A percentile compares a stretch with the other conserved stretches of the same genome.
phyloP scores from a whole-genome alignment of 2,113 vertebrate species.

The Lepus europaeus region DNA sequence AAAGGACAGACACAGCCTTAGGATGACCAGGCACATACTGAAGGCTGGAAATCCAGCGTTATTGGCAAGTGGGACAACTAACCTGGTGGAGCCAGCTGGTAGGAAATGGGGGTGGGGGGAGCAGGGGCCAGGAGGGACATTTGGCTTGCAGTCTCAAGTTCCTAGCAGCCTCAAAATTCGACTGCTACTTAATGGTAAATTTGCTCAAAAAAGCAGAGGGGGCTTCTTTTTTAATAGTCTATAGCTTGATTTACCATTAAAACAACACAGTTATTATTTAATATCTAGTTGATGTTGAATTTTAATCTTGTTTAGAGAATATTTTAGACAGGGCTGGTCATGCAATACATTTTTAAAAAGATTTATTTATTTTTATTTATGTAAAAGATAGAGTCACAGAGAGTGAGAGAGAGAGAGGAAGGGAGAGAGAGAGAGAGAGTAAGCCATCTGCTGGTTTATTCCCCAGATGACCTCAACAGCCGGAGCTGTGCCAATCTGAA shows the following conservation, averaged over 20 bases:
- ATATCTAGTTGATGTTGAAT: neutral
- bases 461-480: no score
- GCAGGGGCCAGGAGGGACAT: neutral
- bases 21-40: neutral
- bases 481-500: no score
- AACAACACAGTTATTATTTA: neutral
- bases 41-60: neutral
- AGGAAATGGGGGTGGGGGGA: neutral
- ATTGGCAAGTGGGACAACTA: neutral
- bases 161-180: neutral
- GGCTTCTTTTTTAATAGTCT: neutral
- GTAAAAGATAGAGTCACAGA: no score
- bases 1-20: neutral
- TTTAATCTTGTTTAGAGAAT: conserved; percentile 6
- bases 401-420: no score
- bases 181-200: neutral
- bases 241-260: neutral
- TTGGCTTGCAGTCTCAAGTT: neutral
- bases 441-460: no score
- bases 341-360: no score
- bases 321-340: neutral
- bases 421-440: no score
- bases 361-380: no score
- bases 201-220: conserved; percentile 23
- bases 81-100: neutral